phyloP scores from a whole-genome alignment of 1,140 invertebrate species.

The Drosophila jambulina region DNA sequence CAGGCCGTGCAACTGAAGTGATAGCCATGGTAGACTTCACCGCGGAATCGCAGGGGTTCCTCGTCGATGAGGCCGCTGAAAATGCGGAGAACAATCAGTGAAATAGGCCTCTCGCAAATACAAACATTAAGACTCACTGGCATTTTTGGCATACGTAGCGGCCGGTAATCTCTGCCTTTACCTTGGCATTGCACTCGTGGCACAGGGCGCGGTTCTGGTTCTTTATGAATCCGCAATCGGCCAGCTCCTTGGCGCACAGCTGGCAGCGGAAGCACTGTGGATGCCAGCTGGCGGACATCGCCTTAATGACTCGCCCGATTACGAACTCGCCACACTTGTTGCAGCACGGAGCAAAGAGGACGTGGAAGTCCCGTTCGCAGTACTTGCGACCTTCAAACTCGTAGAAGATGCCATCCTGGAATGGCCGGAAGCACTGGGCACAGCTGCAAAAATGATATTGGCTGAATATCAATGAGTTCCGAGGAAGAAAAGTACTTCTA shows the following conservation, averaged over 20 bases:
- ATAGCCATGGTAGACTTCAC: constrained; percentile 99
- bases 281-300: constrained; percentile 99
- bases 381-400: constrained; percentile 99
- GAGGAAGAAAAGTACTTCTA: background rate
- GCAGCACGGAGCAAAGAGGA: constrained; percentile 99
- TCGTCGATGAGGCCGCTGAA: constrained; percentile 97
- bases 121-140: constrained; percentile 90
- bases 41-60: constrained; percentile 97
- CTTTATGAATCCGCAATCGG: constrained; percentile 98
- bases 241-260: constrained; percentile 95
- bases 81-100: background rate
- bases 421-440: constrained; percentile 99
- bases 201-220: constrained; percentile 97
- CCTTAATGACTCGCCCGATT: constrained; percentile 99
- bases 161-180: constrained; percentile 97
- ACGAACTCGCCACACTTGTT: constrained; percentile 98
- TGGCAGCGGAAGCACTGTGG: constrained; percentile 98
- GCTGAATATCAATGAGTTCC: background rate
- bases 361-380: constrained; percentile 99
- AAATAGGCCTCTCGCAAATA: background rate
- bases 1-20: constrained; percentile 99
- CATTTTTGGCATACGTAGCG: constrained; percentile 99
- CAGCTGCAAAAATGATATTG: constrained; percentile 88
- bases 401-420: constrained; percentile 99
- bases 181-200: constrained; percentile 97